Conservation (phyloP, 1,140 invertebrate genomes). For the Cherax quadricarinatus region DNA sequence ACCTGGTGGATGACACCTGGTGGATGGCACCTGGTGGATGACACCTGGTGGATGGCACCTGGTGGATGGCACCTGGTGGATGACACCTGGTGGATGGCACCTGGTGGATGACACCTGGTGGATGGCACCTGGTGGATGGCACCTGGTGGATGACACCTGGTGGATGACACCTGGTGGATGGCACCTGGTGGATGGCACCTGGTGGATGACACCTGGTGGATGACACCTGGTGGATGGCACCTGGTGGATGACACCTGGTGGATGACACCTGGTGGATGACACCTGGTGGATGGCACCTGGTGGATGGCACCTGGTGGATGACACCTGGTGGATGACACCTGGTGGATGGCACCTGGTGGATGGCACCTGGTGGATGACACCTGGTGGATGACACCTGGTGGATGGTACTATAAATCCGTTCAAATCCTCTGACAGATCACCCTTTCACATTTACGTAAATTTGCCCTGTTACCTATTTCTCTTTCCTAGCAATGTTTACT, state of each 20-base stretch:
- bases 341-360: not conserved
- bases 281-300: not conserved
- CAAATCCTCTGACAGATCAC: too few species aligned
- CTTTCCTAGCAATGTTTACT: too few species aligned
- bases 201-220: not conserved
- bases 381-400: not conserved
- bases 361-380: not conserved
- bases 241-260: not conserved
- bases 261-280: not conserved
- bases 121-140: not conserved
- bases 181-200: not conserved
- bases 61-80: not conserved
- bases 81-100: not conserved
- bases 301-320: not conserved
- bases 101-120: not conserved
- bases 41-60: not conserved
- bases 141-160: not conserved
- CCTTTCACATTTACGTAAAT: too few species aligned
- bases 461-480: too few species aligned
- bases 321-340: not conserved
- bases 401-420: too few species aligned
- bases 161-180: too few species aligned
- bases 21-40: not conserved
- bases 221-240: not conserved
- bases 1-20: not conserved